Evolutionary conservation across 2,888 invertebrate genomes (phyloP), one percentile per base, ranked within the genome.

Genomic region (Stramonita haemastoma): DNA sequence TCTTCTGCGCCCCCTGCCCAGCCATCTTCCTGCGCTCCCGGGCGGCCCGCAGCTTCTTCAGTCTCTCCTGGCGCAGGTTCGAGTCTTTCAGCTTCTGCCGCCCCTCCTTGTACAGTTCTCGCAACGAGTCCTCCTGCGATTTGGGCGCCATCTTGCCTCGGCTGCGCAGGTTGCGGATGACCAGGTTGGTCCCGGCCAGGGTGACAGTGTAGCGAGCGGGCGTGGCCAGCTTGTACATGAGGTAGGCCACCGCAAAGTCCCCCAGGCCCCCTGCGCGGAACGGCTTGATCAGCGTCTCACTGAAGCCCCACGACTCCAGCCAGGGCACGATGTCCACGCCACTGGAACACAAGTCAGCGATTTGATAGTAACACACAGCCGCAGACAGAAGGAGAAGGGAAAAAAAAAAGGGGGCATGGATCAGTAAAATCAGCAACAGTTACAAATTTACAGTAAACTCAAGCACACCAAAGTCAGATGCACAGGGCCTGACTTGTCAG

Each of bases 151-250:
- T 98, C 95, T 90, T 92, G 19, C 99, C 99, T 95, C 97, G 97
- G 93, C 97, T 97, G 93, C 97, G 97, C 92, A 99, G 96, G 94
- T 97, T 98, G 94, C 97, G 98, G 90, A 99, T 98, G 15, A 98
- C 97, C 95, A 98, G 96, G 32, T 98, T 98, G 34, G 99, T 98
- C 85, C 98, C 98, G 93, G 98, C 98, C 15, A 99, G 95, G 87
- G 99, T 99, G 0, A 98, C 97, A n/a, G 98, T 97, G 96, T 99
- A 99, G 93, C 99, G 97, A 26, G 98, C 96, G 5, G 99, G 99
- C 17, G 99, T 98, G 57, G 97, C 97, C 92, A 99, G 97, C 97
- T 99, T 99, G 96, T 99, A 99, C 93, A 99, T 97, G 81, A 98
- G 97, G 96, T 98, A 98, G 0, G 99, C 97, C 73, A 99, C 97